phyloP scores from a whole-genome alignment of 2,797 vertebrate species.

The Delichon dasypus region DNA sequence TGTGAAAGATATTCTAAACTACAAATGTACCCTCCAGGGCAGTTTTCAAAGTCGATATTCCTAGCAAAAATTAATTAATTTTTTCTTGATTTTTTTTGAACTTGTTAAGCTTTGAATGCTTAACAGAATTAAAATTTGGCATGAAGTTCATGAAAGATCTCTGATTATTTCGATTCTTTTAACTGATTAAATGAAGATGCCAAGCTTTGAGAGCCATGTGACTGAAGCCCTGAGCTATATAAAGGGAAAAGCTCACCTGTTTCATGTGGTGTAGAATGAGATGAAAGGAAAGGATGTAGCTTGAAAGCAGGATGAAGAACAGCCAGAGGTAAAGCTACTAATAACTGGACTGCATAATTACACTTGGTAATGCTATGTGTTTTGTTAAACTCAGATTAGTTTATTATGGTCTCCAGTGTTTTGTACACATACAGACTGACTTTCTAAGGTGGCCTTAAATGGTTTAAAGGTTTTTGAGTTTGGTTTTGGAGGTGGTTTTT shows the following conservation, averaged over 20 bases:
- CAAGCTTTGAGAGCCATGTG: conserved; percentile 38
- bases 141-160: conserved; percentile 53
- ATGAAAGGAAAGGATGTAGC: conserved; percentile 53
- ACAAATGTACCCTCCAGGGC: conserved; percentile 51
- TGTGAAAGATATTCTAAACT: conserved; percentile 40
- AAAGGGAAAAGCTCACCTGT: conserved; percentile 62
- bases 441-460: conserved; percentile 1
- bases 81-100: conserved; percentile 27
- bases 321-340: conserved; percentile 72
- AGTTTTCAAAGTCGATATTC: conserved; percentile 59
- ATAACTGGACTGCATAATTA: conserved; percentile 70
- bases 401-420: conserved; percentile 56
- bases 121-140: conserved; percentile 54
- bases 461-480: not conserved
- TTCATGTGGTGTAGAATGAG: conserved; percentile 62
- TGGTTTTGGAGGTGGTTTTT: not conserved
- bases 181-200: conserved; percentile 65
- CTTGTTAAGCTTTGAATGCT: conserved; percentile 46
- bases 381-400: conserved; percentile 67
- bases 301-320: conserved; percentile 64
- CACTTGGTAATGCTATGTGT: conserved; percentile 63
- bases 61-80: conserved; percentile 42
- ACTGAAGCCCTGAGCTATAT: conserved; percentile 45
- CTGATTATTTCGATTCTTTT: conserved; percentile 59
- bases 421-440: conserved; percentile 9